Conservation (phyloP, 2,113 vertebrate genomes). For the Myrmecobius fasciatus region DNA sequence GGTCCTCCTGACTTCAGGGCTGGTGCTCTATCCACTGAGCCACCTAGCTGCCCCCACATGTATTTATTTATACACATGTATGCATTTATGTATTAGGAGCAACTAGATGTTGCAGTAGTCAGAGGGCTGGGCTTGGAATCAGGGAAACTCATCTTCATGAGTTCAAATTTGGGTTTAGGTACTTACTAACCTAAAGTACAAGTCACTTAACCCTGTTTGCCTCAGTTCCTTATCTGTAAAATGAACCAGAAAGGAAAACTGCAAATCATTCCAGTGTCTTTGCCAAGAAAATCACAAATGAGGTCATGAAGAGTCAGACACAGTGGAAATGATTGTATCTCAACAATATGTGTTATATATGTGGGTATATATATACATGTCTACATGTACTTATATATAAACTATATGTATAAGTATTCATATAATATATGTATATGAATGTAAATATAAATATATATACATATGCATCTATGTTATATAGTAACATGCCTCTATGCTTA, state of each 20-base stretch:
- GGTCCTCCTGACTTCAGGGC: too few relatives aligned
- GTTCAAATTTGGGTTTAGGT: background rate
- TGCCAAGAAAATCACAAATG: background rate
- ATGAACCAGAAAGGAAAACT: background rate
- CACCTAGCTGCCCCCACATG: too few relatives aligned
- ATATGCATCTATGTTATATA: too few relatives aligned
- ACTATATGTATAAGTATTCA: background rate
- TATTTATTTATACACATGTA: background rate
- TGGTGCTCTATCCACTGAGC: too few relatives aligned
- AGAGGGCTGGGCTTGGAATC: background rate
- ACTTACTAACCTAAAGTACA: background rate
- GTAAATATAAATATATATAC: too few relatives aligned
- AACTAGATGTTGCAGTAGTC: background rate
- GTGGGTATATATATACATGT: too few relatives aligned
- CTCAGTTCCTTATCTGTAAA: background rate
- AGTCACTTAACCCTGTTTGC: background rate
- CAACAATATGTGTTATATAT: background rate
- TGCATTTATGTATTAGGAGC: background rate
- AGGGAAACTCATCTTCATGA: background rate
- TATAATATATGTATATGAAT: too few relatives aligned
- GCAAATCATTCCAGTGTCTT: background rate
- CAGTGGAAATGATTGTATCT: too few relatives aligned
- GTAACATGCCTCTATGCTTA: background rate
- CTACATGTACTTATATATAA: background rate
- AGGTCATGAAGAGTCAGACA: background rate